Evolutionary conservation across 64 coral and sea anemone genomes (phyloP).

Genomic region (Stichodactyla helianthus): DNA sequence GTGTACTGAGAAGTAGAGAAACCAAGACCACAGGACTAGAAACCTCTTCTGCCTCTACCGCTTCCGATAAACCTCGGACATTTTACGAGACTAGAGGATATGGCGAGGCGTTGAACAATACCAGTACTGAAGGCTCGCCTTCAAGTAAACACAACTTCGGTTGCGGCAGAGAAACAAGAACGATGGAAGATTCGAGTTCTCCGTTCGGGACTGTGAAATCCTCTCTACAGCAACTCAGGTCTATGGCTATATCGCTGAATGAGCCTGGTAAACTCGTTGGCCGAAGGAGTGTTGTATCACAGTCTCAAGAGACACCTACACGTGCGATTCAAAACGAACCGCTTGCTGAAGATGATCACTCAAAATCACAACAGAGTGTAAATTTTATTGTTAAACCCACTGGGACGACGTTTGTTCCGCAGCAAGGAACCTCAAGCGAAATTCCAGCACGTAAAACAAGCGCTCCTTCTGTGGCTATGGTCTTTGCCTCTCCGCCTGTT

Average conservation of each 20-base stretch:
- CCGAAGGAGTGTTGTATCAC: background rate
- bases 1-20: background rate
- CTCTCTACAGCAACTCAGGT: background rate
- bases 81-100: background rate
- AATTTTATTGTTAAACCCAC: constrained; percentile 3
- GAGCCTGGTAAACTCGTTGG: background rate
- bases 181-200: background rate
- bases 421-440: background rate
- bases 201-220: background rate
- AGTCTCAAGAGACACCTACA: background rate
- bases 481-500: background rate
- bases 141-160: background rate
- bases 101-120: background rate
- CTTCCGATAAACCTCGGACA: background rate
- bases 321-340: background rate
- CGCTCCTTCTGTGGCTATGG: background rate
- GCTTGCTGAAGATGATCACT: background rate
- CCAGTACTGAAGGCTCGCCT: background rate
- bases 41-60: background rate
- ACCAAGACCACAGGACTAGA: background rate
- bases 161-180: background rate
- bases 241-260: background rate
- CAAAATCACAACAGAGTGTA: background rate
- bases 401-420: background rate
- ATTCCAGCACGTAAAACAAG: background rate